phyloP scores from a whole-genome alignment of 2,113 vertebrate genomes.

The Anhinga anhinga region DNA sequence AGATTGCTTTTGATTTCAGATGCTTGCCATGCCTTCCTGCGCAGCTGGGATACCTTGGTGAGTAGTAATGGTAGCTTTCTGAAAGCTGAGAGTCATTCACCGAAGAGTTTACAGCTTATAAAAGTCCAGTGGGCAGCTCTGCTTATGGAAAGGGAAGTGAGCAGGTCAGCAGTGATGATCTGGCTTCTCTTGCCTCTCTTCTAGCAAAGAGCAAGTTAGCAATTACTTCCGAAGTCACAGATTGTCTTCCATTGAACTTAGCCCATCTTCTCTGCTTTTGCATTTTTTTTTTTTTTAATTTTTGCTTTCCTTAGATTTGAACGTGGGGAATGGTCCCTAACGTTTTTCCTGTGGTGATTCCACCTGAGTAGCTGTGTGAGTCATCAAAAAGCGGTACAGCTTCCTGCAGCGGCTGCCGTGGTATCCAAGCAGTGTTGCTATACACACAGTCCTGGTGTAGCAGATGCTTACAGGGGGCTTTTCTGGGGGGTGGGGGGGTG shows the following conservation, averaged over 20 bases:
- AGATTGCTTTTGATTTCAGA: neutral
- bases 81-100: accelerated
- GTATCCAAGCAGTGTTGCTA: neutral
- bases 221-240: neutral
- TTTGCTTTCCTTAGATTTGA: neutral
- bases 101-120: neutral
- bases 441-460: neutral
- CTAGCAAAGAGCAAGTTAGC: neutral
- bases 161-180: neutral
- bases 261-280: neutral
- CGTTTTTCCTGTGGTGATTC: neutral
- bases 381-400: neutral
- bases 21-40: neutral
- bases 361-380: neutral
- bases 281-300: neutral
- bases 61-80: neutral
- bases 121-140: neutral
- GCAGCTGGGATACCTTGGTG: neutral
- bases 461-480: neutral
- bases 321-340: neutral
- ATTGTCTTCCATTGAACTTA: neutral
- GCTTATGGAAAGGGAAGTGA: neutral
- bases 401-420: neutral
- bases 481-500: no score
- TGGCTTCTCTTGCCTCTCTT: neutral